These are phyloP conservation scores for Aphidius colemani DNA, from an alignment of 2,888 invertebrate species.

Conservation along the genomic window DNA sequence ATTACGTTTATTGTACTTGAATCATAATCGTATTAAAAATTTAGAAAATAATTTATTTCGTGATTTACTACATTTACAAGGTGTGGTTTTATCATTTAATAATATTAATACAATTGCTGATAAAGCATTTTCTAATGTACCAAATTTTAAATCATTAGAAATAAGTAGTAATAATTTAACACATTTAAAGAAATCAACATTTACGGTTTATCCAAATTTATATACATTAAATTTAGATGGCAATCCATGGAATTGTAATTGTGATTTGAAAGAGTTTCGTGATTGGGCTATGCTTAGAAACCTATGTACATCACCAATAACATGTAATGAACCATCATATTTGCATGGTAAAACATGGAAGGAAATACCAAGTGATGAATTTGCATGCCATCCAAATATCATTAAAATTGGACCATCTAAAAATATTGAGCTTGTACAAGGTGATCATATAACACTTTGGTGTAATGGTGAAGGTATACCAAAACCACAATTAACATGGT, in stretches of 20 bases:
- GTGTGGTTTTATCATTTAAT: conserved; percentile 79
- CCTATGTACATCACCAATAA: conserved; percentile 75
- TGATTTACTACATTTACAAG: conserved; percentile 74
- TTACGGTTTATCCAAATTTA: conserved; percentile 72
- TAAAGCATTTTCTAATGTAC: conserved; percentile 73
- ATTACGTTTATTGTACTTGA: conserved; percentile 74
- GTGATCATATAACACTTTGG: conserved; percentile 69
- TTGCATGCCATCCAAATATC: conserved; percentile 83
- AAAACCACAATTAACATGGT: conserved; percentile 69
- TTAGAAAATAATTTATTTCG: conserved; percentile 78
- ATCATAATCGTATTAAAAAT: conserved; percentile 75
- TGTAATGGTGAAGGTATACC: conserved; percentile 80
- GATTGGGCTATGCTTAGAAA: conserved; percentile 76
- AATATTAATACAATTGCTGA: conserved; percentile 71
- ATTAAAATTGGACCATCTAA: conserved; percentile 55
- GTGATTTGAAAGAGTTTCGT: conserved; percentile 77
- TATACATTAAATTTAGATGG: conserved; percentile 76
- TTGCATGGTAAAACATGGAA: conserved; percentile 76
- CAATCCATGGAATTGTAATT: conserved; percentile 90
- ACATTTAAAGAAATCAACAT: conserved; percentile 69
- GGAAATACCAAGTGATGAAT: conserved; percentile 71
- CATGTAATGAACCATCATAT: conserved; percentile 73
- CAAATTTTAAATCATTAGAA: conserved; percentile 70
- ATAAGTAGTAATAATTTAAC: conserved; percentile 77
- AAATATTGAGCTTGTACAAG: conserved; percentile 66